These are phyloP conservation scores for Cercopithecus hamlyni DNA, from an alignment of 2,797 vertebrate species.

Conservation along the genomic window DNA sequence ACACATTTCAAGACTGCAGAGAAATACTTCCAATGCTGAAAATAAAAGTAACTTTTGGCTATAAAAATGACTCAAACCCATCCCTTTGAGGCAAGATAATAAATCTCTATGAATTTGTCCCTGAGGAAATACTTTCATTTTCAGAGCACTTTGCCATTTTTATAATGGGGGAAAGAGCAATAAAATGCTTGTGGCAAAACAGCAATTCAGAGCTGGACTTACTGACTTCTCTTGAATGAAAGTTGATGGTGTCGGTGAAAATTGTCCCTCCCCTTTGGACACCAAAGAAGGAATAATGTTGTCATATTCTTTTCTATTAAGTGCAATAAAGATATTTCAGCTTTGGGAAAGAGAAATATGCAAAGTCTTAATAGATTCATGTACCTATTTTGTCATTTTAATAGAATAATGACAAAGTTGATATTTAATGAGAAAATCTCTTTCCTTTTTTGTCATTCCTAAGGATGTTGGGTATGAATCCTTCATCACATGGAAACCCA, in stretches of 20 bases:
- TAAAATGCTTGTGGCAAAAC: slow-evolving; percentile 62
- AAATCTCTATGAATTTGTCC: slow-evolving; percentile 72
- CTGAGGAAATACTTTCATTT: slow-evolving; percentile 74
- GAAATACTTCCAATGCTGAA: slow-evolving; percentile 58
- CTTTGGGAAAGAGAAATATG: background rate
- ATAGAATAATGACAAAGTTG: background rate
- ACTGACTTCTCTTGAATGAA: slow-evolving; percentile 56
- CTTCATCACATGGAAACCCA: background rate
- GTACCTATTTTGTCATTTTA: background rate
- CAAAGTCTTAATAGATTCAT: background rate
- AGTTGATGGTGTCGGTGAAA: slow-evolving; percentile 42
- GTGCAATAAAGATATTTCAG: background rate
- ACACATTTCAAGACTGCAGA: slow-evolving; percentile 37
- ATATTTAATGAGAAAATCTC: slow-evolving; percentile 5
- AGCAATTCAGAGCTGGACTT: slow-evolving; percentile 46
- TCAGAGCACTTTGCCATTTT: slow-evolving; percentile 73
- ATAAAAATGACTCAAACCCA: slow-evolving; percentile 65
- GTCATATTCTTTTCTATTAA: slow-evolving; percentile 11
- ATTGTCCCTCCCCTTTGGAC: slow-evolving; percentile 2
- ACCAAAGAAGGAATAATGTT: background rate
- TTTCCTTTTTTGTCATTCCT: background rate
- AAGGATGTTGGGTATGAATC: background rate
- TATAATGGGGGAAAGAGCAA: slow-evolving; percentile 60
- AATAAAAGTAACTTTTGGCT: slow-evolving; percentile 67
- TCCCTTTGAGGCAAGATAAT: slow-evolving; percentile 65